A percentile compares a stretch with the other conserved stretches of the same genome.
phyloP scores from a whole-genome alignment of 2,797 vertebrate species.

The Hypotaenidia philippensis region DNA sequence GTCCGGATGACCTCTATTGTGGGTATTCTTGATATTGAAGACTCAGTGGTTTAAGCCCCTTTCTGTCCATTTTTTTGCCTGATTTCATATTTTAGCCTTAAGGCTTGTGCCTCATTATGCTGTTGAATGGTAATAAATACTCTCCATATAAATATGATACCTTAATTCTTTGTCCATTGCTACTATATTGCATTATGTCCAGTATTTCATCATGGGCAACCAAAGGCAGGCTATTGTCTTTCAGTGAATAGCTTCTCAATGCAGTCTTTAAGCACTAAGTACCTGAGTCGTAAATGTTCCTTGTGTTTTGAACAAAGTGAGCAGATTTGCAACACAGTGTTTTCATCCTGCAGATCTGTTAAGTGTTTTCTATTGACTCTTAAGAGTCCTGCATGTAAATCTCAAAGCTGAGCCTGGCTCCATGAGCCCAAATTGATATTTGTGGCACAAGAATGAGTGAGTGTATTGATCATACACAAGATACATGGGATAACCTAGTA shows the following conservation, averaged over 20 bases:
- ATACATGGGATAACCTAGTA: slow-evolving; percentile 20
- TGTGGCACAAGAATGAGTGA: slow-evolving; percentile 70
- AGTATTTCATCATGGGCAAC: slow-evolving; percentile 66
- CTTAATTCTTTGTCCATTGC: slow-evolving; percentile 70
- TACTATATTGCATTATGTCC: slow-evolving; percentile 60
- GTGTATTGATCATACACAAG: slow-evolving; percentile 45
- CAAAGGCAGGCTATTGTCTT: slow-evolving; percentile 71
- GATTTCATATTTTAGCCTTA: slow-evolving; percentile 75
- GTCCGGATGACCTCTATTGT: not conserved
- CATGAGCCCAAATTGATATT: slow-evolving; percentile 63
- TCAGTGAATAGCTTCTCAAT: slow-evolving; percentile 67
- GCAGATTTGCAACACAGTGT: slow-evolving; percentile 77
- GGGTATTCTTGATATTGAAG: slow-evolving; percentile 44
- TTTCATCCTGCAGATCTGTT: slow-evolving; percentile 76
- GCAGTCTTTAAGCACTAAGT: slow-evolving; percentile 67
- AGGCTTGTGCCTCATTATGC: slow-evolving; percentile 75
- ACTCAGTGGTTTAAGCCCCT: slow-evolving; percentile 60
- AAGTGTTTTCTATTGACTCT: slow-evolving; percentile 76
- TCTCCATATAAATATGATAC: slow-evolving; percentile 60
- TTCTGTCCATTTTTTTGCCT: slow-evolving; percentile 49
- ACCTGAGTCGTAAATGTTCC: slow-evolving; percentile 63
- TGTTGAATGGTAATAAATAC: slow-evolving; percentile 67
- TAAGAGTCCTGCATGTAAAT: slow-evolving; percentile 81
- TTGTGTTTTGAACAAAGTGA: slow-evolving; percentile 74
- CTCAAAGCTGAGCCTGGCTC: slow-evolving; percentile 80